phyloP scores from a whole-genome alignment of 2,797 vertebrate species.

The Characodon lateralis region DNA sequence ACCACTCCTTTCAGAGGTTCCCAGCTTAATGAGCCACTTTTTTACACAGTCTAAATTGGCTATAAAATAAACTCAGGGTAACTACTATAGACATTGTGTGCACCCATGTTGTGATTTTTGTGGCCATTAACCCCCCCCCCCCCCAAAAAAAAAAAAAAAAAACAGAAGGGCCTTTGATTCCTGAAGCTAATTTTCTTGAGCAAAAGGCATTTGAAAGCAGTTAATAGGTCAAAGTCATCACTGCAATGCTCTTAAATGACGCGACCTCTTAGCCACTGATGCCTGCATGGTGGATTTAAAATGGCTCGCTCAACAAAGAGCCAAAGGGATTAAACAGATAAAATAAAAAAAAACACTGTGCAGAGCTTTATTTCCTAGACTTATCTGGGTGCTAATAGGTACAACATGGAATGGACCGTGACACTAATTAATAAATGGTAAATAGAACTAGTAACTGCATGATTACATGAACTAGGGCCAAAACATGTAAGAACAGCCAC shows the following conservation, averaged over 20 bases:
- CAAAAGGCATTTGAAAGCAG: slow-evolving; percentile 36
- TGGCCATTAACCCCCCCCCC: background rate
- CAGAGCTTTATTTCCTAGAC: background rate
- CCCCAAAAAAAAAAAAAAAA: slow-evolving; percentile 21
- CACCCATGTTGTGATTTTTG: slow-evolving; percentile 38
- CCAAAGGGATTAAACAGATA: slow-evolving; percentile 3
- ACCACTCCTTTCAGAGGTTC: slow-evolving; percentile 15
- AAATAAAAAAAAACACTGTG: background rate
- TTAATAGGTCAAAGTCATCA: slow-evolving; percentile 53
- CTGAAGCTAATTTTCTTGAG: slow-evolving; percentile 37
- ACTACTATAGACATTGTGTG: slow-evolving; percentile 26
- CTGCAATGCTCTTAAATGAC: slow-evolving; percentile 54
- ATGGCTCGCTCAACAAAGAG: slow-evolving; percentile 19
- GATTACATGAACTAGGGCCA: background rate
- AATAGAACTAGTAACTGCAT: background rate
- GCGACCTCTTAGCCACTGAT: slow-evolving; percentile 53
- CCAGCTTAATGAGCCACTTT: background rate
- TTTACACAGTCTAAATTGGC: slow-evolving; percentile 20
- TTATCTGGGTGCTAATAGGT: background rate
- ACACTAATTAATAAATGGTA: background rate
- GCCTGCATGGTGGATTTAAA: slow-evolving; percentile 31
- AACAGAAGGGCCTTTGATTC: slow-evolving; percentile 16
- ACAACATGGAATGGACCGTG: background rate
- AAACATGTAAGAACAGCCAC: background rate
- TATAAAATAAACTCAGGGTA: slow-evolving; percentile 53